Evolutionary conservation across 2,797 vertebrate genomes (phyloP).

Genomic region (Megaceryle alcyon): DNA sequence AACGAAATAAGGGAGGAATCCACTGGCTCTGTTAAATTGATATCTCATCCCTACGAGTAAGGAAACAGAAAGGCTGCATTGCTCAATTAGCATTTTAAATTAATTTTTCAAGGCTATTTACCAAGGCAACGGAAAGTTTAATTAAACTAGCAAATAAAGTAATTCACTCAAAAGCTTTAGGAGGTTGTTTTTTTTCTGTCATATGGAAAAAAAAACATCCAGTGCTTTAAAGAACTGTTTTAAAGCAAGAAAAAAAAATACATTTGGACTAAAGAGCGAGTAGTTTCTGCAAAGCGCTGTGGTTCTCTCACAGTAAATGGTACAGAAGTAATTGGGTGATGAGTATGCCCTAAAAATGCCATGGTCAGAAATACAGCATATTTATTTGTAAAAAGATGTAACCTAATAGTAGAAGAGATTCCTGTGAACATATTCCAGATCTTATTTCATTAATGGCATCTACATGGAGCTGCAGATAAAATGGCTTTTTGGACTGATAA

Average conservation of each 20-base stretch:
- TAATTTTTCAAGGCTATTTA: constrained; percentile 69
- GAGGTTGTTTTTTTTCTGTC: constrained; percentile 10
- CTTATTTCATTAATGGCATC: background rate
- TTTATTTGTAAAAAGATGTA: constrained; percentile 24
- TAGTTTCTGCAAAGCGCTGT: background rate
- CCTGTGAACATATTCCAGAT: background rate
- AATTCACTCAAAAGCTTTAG: constrained; percentile 57
- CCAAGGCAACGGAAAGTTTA: constrained; percentile 75
- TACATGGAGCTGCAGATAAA: background rate
- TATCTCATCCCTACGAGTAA: constrained; percentile 39
- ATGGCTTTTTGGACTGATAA: background rate
- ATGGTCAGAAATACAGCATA: background rate
- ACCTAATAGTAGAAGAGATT: background rate
- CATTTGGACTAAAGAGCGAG: background rate
- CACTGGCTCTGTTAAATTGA: constrained; percentile 21
- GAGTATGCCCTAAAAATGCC: background rate
- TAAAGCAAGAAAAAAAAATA: constrained; percentile 2
- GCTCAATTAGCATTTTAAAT: constrained; percentile 68
- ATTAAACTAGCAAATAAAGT: constrained; percentile 73
- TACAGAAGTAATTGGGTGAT: background rate
- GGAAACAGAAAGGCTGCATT: constrained; percentile 29
- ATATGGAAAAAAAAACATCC: background rate
- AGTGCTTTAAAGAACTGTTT: constrained; percentile 18
- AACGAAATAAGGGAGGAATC: constrained; percentile 33
- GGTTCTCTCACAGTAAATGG: background rate